Percentiles rank a stretch among this genome's conserved stretches.
phyloP scores from a whole-genome alignment of 2,888 invertebrate genomes.

The Helobdella robusta region DNA sequence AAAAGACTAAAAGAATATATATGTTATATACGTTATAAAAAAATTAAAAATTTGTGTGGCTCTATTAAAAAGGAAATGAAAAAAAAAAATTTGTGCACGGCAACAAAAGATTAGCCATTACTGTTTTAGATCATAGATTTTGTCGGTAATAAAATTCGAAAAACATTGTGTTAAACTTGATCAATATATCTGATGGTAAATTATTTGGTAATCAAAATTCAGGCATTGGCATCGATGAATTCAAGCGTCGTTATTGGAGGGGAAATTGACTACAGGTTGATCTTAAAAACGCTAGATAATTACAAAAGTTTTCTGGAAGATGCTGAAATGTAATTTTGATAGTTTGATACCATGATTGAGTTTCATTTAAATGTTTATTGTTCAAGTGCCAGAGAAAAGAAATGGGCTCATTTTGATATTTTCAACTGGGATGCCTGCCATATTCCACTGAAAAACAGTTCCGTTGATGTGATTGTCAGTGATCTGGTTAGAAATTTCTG shows the following conservation, averaged over 20 bases:
- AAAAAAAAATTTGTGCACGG: too few species aligned
- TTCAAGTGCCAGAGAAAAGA: not conserved
- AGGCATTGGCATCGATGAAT: not conserved
- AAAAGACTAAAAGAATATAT: too few species aligned
- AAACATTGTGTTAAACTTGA: too few species aligned
- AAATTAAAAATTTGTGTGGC: too few species aligned
- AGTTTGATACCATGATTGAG: too few species aligned
- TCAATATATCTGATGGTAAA: too few species aligned
- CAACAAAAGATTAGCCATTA: too few species aligned
- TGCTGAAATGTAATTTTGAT: not conserved
- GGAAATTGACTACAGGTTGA: slow-evolving; percentile 17
- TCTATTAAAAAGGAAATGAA: too few species aligned
- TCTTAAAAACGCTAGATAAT: slow-evolving; percentile 7
- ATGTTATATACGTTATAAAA: too few species aligned
- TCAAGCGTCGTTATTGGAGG: not conserved
- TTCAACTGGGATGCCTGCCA: slow-evolving; percentile 53
- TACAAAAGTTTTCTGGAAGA: not conserved
- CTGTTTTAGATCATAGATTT: too few species aligned
- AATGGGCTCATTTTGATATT: too few species aligned
- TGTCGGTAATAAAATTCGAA: too few species aligned
- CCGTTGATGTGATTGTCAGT: slow-evolving; percentile 55
- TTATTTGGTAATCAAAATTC: not conserved
- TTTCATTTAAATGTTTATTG: not conserved
- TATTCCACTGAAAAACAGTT: slow-evolving; percentile 52
- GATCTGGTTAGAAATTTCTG: slow-evolving; percentile 50